A percentile compares a stretch with the other conserved stretches of the same genome.
These are phyloP conservation scores for Melinopterus prodromus DNA, from an alignment of 2,888 invertebrate species.

Conservation along the genomic window DNA sequence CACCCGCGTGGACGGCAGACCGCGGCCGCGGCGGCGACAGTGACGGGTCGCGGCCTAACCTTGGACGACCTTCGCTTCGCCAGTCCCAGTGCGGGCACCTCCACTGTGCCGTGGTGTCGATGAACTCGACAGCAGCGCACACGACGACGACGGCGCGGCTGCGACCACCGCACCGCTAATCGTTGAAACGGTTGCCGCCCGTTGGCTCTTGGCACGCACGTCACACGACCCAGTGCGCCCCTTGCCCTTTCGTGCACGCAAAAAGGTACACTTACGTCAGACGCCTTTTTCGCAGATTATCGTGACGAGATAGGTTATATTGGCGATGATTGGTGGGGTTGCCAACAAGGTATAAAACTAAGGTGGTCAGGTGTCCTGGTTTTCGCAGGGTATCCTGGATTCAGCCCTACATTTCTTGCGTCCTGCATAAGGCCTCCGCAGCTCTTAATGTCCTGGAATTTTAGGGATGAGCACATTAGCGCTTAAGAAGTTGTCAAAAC, in stretches of 20 bases:
- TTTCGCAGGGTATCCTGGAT: too few species aligned
- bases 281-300: too few species aligned
- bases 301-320: too few species aligned
- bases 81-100: slow-evolving; percentile 6
- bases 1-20: not conserved
- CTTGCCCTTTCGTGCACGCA: not conserved
- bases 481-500: too few species aligned
- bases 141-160: not conserved
- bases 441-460: too few species aligned
- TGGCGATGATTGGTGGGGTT: too few species aligned
- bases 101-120: slow-evolving; percentile 18
- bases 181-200: not conserved
- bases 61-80: slow-evolving; percentile 37
- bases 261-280: not conserved
- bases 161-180: not conserved
- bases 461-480: too few species aligned
- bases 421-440: too few species aligned
- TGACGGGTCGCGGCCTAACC: slow-evolving; percentile 30
- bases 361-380: too few species aligned
- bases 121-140: slow-evolving; percentile 13
- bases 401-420: too few species aligned
- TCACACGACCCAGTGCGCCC: slow-evolving; percentile 7
- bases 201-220: not conserved
- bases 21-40: not conserved
- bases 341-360: too few species aligned